Base-by-base conservation (phyloP, 2,888 invertebrate species). In the Microplitis deprimator region DNA sequence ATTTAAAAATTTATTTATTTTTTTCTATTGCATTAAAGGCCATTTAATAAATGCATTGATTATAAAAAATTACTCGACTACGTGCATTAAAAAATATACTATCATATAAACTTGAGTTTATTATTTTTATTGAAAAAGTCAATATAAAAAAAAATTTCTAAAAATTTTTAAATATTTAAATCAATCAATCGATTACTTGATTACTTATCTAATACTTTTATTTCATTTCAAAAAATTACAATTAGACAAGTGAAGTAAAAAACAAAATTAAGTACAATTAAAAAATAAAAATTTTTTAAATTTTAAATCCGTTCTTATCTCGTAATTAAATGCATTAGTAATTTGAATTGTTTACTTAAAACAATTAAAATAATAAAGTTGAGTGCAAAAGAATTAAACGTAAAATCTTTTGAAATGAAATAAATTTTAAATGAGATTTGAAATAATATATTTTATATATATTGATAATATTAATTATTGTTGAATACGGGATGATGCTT, bases 341-440 rank as follows among this genome's bases (percentile, higher is more conserved):
- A 65, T 79, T 77, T 62, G 50, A 70, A 78, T 77, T 73, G 68
- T 80, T 29, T 62, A 75, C 29, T 0, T 65, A 59, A 29, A 80
- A 77, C 59, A 68, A 73, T 80, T 81, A 73, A 81, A 79, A 79
- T 70, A 20, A 13, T 61, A 41, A 16, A 38, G 39, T 39, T n/a
- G n/a, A n/a, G 29, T 68, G 69, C 75, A 78, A 75, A 77, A 64
- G 69, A 82, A 50, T 69, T 77, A 71, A 77, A 79, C 69, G 64
- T 82, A 77, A 82, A 85, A 82, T 82, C 83, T 85, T 86, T 87
- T 83, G 84, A 86, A 86, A 86, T 84, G 84, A 84, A 79, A 76
- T 71, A 72, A 76, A 78, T 76, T 40, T 71, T 72, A 72, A 68
- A 71, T 73, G 70, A 79, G 75, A 40, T 78, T 80, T 81, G 16